Conservation (phyloP, 1,140 invertebrate species). For the Heliconius nattereri region DNA sequence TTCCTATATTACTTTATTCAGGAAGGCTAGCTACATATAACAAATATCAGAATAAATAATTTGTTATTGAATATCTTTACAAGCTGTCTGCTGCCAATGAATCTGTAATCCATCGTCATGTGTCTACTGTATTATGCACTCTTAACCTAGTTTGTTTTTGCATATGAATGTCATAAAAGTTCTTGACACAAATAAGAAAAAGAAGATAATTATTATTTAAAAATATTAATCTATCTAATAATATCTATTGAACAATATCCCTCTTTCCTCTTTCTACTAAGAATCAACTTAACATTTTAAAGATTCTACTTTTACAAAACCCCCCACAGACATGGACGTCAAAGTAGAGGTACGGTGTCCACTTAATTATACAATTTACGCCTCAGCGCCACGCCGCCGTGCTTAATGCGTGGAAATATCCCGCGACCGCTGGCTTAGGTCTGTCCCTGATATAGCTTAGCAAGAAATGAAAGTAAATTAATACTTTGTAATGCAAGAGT, state of each 20-base stretch:
- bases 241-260: not conserved
- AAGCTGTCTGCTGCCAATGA: not conserved
- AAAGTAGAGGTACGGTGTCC: conserved; percentile 39
- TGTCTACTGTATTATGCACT: not conserved
- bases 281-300: not conserved
- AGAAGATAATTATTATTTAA: not conserved
- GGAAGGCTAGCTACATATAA: not conserved
- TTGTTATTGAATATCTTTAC: conserved; percentile 5
- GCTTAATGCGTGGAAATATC: conserved; percentile 43
- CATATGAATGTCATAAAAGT: not conserved
- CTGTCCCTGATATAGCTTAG: not conserved
- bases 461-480: conserved; percentile 4
- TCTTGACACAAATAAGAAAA: conserved; percentile 7
- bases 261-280: not conserved
- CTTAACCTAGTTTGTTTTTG: not conserved
- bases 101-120: not conserved
- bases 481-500: not conserved
- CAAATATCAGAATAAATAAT: not conserved
- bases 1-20: not conserved
- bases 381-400: conserved; percentile 34
- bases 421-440: conserved; percentile 23
- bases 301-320: not conserved
- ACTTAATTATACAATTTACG: conserved; percentile 62
- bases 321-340: conserved; percentile 44
- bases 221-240: too few species aligned